These are phyloP conservation scores for Ryuthela nishihirai DNA, from an alignment of 2,888 invertebrate genomes.

Conservation along the genomic window DNA sequence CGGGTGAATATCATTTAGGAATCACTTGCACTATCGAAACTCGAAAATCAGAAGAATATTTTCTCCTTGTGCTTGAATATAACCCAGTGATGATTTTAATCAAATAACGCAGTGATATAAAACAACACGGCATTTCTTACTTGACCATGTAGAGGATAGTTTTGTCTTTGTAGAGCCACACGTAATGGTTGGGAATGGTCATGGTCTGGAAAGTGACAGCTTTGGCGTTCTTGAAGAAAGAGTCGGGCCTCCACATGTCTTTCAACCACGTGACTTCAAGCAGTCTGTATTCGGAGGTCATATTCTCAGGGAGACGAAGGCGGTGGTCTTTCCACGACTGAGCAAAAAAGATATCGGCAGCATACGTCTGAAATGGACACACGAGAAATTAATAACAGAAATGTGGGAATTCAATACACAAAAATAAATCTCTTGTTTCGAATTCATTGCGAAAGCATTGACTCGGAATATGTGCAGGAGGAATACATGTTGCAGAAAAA, in stretches of 20 bases:
- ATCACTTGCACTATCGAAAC: too few species aligned
- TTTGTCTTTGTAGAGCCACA: constrained; percentile 88
- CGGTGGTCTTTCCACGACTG: constrained; percentile 90
- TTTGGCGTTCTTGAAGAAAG: constrained; percentile 55
- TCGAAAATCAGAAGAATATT: too few species aligned
- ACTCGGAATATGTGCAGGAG: too few species aligned
- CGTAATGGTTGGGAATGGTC: constrained; percentile 89
- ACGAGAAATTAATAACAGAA: background rate
- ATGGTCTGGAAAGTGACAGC: constrained; percentile 89
- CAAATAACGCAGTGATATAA: too few species aligned
- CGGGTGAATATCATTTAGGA: too few species aligned
- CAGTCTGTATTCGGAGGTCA: constrained; percentile 65
- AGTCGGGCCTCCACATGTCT: constrained; percentile 40
- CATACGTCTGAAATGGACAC: constrained; percentile 67
- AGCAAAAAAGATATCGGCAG: constrained; percentile 88
- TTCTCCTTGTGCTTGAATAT: too few species aligned
- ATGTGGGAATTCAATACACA: too few species aligned
- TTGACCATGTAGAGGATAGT: constrained; percentile 89
- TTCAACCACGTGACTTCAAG: constrained; percentile 43
- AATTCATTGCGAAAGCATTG: too few species aligned
- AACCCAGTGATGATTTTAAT: too few species aligned
- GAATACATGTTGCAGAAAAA: too few species aligned
- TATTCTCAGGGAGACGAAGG: constrained; percentile 80
- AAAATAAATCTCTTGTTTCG: too few species aligned
- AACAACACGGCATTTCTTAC: too few species aligned